Conservation (phyloP, 2,888 invertebrate genomes). For the Protodeltote pygarga region DNA sequence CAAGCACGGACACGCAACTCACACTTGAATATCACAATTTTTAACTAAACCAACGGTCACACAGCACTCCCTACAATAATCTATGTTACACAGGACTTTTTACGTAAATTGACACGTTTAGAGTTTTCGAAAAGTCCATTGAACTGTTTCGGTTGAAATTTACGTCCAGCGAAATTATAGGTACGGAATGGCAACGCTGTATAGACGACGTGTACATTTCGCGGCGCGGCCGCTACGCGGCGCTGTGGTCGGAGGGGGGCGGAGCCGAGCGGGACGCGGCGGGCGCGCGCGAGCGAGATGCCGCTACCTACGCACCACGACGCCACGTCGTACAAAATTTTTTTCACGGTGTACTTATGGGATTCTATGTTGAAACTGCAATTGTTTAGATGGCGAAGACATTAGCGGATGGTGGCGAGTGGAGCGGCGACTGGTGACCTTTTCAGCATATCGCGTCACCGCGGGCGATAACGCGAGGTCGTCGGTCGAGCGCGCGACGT, state of each 20-base stretch:
- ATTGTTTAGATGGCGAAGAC: constrained; percentile 79
- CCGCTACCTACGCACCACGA: constrained; percentile 53
- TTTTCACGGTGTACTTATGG: constrained; percentile 74
- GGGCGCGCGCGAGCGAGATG: constrained; percentile 75
- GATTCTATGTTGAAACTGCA: constrained; percentile 74
- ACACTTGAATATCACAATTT: constrained; percentile 79
- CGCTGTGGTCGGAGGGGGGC: constrained; percentile 76
- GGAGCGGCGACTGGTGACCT: constrained; percentile 78
- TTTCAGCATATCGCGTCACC: constrained; percentile 77
- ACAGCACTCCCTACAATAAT: constrained; percentile 77
- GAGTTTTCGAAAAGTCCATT: constrained; percentile 86
- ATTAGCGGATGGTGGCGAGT: constrained; percentile 70
- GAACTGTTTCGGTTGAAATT: constrained; percentile 87
- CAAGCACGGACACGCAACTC: constrained; percentile 81
- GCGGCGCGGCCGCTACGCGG: constrained; percentile 80
- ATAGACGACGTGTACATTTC: constrained; percentile 76
- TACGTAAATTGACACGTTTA: constrained; percentile 77
- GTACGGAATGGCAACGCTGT: constrained; percentile 87
- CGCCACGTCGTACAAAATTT: constrained; percentile 65
- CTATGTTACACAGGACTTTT: constrained; percentile 74
- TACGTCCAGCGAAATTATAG: constrained; percentile 87
- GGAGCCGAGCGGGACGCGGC: constrained; percentile 74
- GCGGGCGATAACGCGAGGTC: constrained; percentile 83
- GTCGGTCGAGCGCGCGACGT: constrained; percentile 80
- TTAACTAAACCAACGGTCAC: constrained; percentile 71